These are phyloP conservation scores for Tetranychus truncatus DNA, from an alignment of 2,888 invertebrate species.

Conservation along the genomic window DNA sequence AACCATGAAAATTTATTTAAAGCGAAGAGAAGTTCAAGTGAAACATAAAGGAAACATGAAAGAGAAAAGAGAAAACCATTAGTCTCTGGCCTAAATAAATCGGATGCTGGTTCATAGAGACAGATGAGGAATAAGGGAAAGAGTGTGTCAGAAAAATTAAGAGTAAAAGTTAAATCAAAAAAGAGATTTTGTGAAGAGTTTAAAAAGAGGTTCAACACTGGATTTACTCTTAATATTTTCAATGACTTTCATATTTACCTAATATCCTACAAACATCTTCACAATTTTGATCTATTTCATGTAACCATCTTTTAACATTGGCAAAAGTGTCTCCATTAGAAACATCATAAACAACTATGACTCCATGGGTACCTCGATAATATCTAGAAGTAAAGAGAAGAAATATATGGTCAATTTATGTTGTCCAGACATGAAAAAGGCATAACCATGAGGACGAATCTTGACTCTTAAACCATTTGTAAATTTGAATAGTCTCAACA, in stretches of 20 bases:
- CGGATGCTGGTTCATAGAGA: neutral
- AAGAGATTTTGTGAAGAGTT: neutral
- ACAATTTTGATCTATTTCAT: conserved; percentile 98
- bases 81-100: neutral
- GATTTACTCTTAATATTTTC: neutral
- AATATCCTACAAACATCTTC: conserved; percentile 94
- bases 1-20: neutral
- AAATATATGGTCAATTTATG: neutral
- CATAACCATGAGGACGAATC: neutral
- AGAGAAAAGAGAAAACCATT: neutral
- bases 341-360: conserved; percentile 98
- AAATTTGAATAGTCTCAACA: neutral
- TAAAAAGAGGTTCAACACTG: neutral
- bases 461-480: neutral
- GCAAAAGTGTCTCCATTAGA: conserved; percentile 96
- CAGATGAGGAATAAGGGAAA: neutral
- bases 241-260: conserved; percentile 40
- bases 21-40: neutral
- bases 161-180: neutral
- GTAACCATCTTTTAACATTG: conserved; percentile 95
- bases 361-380: conserved; percentile 96
- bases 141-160: neutral
- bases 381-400: conserved; percentile 41
- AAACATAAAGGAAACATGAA: neutral
- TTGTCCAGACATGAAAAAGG: neutral